Conservation (phyloP, 2,888 invertebrate species). For the Nezara viridula region DNA sequence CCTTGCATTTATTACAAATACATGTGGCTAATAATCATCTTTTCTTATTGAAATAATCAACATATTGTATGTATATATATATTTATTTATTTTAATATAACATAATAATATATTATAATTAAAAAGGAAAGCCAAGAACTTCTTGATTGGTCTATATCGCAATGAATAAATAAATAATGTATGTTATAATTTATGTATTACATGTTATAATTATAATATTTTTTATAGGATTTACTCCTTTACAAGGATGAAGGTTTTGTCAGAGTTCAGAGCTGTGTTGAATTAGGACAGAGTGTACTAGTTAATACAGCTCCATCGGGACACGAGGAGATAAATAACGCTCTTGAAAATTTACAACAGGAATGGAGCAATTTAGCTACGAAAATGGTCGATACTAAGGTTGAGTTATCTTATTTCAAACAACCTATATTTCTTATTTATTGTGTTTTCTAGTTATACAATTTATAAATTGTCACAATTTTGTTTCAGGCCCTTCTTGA, state of each 20-base stretch:
- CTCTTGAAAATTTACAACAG: constrained; percentile 86
- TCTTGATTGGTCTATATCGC: too few species aligned
- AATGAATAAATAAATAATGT: too few species aligned
- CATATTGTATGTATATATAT: too few species aligned
- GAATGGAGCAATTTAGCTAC: constrained; percentile 90
- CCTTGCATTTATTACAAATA: too few species aligned
- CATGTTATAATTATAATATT: too few species aligned
- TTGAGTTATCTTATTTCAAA: constrained; percentile 61
- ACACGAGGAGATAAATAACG: constrained; percentile 87
- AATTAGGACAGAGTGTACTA: constrained; percentile 89
- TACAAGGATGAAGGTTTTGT: constrained; percentile 94
- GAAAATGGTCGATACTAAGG: constrained; percentile 91
- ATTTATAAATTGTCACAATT: constrained; percentile 4
- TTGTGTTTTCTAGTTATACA: not conserved
- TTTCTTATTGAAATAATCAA: too few species aligned
- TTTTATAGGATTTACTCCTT: constrained; percentile 81
- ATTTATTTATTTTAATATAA: too few species aligned
- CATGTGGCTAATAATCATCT: too few species aligned
- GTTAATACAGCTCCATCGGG: constrained; percentile 92
- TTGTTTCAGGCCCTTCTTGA: constrained; percentile 77
- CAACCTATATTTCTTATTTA: not conserved
- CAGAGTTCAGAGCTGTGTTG: constrained; percentile 89
- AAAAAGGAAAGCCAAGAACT: too few species aligned
- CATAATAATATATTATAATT: too few species aligned
- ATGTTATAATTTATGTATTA: too few species aligned